Percentiles rank a stretch among this genome's conserved stretches.
phyloP scores from a whole-genome alignment of 2,888 invertebrate species.

The Hyles lineata region DNA sequence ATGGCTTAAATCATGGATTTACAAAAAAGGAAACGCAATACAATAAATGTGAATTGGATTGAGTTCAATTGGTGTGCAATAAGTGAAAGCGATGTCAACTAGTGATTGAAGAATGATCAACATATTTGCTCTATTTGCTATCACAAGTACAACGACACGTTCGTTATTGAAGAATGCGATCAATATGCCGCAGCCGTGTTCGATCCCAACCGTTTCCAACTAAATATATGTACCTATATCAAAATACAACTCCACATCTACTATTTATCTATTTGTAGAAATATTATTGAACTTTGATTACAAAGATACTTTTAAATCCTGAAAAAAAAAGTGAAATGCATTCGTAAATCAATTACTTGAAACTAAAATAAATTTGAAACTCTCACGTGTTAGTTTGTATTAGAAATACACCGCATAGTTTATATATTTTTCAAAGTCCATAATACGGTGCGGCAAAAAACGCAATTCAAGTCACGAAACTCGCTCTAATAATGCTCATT shows the following conservation, averaged over 20 bases:
- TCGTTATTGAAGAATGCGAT: not conserved
- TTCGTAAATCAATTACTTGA: no score
- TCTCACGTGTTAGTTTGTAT: not conserved
- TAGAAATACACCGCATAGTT: not conserved
- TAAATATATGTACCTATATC: not conserved
- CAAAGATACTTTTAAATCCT: no score
- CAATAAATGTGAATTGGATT: not conserved
- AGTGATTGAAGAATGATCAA: constrained; percentile 14
- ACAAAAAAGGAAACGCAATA: not conserved
- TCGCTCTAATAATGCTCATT: constrained; percentile 25
- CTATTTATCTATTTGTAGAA: no score
- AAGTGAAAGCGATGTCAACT: constrained; percentile 20
- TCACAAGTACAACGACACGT: constrained; percentile 5
- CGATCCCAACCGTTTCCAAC: not conserved
- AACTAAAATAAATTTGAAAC: not conserved
- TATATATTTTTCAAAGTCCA: not conserved
- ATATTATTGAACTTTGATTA: no score
- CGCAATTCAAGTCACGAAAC: constrained; percentile 23
- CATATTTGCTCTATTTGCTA: constrained; percentile 15
- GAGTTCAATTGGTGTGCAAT: constrained; percentile 10
- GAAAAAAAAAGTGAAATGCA: no score
- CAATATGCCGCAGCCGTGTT: not conserved
- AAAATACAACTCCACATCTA: not conserved
- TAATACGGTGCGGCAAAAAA: not conserved
- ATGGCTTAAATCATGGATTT: no score